These are phyloP conservation scores for Pseudomyrmex flavicornis DNA, from an alignment of 1,140 invertebrate species.

Conservation along the genomic window DNA sequence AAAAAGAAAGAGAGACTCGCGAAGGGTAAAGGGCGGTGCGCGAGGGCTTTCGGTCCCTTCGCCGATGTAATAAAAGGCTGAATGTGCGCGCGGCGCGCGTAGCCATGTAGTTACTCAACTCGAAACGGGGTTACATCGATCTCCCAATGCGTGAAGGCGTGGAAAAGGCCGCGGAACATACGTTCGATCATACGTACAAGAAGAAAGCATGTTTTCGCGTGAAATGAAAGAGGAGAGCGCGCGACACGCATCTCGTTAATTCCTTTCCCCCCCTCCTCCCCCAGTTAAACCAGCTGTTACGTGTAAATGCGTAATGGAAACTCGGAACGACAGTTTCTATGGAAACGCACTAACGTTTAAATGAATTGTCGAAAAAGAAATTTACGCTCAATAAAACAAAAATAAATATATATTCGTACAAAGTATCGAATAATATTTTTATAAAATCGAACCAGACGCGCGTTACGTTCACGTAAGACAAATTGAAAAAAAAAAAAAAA, in stretches of 20 bases:
- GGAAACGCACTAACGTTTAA: no score
- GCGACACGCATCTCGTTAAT: conserved; percentile 9
- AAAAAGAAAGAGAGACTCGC: neutral
- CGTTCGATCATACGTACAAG: conserved; percentile 1
- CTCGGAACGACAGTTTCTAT: neutral
- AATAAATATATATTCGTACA: no score
- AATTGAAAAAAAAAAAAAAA: no score
- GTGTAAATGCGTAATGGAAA: neutral
- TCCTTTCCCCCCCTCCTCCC: neutral
- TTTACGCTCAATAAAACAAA: neutral
- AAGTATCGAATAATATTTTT: no score
- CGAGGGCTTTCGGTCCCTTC: conserved; percentile 35
- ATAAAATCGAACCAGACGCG: no score
- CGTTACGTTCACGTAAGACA: no score
- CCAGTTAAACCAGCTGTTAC: no score
- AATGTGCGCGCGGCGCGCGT: neutral
- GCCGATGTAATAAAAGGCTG: conserved; percentile 62
- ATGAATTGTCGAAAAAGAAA: neutral
- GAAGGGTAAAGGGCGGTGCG: conserved; percentile 36
- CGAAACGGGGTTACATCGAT: conserved; percentile 67
- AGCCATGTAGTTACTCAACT: conserved; percentile 58
- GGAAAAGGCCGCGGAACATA: conserved; percentile 23
- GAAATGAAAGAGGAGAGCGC: neutral
- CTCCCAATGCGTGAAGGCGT: conserved; percentile 42
- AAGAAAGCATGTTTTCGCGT: conserved; percentile 3